Base-by-base conservation (phyloP, 2,888 invertebrate genomes). In the Nomada ferruginata region DNA sequence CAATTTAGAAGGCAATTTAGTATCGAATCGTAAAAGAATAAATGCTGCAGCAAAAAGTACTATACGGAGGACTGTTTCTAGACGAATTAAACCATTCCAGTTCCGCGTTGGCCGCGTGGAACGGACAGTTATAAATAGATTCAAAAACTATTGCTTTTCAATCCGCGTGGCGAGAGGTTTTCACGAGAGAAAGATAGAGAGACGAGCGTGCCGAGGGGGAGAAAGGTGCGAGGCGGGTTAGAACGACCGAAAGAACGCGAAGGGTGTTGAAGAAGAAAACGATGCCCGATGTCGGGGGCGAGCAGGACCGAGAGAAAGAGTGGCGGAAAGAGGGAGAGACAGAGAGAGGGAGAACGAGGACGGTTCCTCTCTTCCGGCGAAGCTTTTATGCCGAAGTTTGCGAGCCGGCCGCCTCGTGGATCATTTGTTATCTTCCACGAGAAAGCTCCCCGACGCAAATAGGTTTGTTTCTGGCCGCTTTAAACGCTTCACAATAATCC, bases 401-500 rank as follows among this genome's bases (percentile, higher is more conserved):
- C 89, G 82, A 79, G 79, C 83, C 84, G 84, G 84, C 87, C 86
- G 89, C 85, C 88, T 85, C 86, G 82, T 85, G 89, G 86, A 89
- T 89, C 88, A 89, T 89, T 89, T 89, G 89, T 89, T 89, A 89
- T 89, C 88, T 89, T 90, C 90, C 90, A 88, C 83, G 87, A 90
- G 89, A 91, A 91, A 91, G 91, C 90, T 92, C 90, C 87, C 91
- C 91, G 91, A 85, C 90, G 90, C 89, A 91, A 92, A 92, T 91
- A 92, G 89, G 89, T 90, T 90, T 91, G 90, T 91, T 91, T 88
- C 89, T 87, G 89, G 88, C 85, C 86, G 89, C 90, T 91, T 91
- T 91, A 91, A 91, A 91, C 91, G 89, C 89, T 90, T 89, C 89
- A 89, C 91, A 91, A 91, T 91, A 89, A 90, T 91, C 89, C 90